A percentile compares a stretch with the other conserved stretches of the same genome.
Evolutionary conservation across 2,797 vertebrate species (phyloP).

Genomic region (Antennarius maculatus): DNA sequence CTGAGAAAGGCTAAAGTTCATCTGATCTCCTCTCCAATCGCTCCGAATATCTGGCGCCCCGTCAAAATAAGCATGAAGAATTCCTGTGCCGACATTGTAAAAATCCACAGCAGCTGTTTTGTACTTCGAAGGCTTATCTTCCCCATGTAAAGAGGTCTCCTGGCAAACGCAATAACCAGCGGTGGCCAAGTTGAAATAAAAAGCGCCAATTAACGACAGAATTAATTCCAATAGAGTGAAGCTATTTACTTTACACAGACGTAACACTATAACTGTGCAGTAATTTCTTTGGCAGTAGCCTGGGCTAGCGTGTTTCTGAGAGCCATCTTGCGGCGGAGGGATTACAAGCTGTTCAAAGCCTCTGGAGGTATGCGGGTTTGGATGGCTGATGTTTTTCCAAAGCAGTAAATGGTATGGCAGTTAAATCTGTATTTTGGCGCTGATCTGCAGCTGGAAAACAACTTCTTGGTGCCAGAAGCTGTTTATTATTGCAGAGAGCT

Average conservation of each 20-base stretch:
- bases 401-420: constrained; percentile 78
- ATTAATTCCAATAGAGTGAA: constrained; percentile 48
- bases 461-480: constrained; percentile 74
- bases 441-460: constrained; percentile 76
- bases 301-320: constrained; percentile 64
- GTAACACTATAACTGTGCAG: constrained; percentile 67
- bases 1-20: constrained; percentile 71
- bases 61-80: constrained; percentile 72
- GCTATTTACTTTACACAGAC: constrained; percentile 59
- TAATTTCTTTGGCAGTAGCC: constrained; percentile 69
- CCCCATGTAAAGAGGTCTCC: constrained; percentile 71
- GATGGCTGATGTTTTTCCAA: constrained; percentile 78
- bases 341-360: constrained; percentile 79
- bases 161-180: constrained; percentile 64
- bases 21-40: constrained; percentile 61
- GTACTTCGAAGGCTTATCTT: constrained; percentile 72
- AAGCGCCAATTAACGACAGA: constrained; percentile 46
- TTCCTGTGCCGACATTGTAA: constrained; percentile 56
- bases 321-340: constrained; percentile 69
- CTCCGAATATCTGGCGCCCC: constrained; percentile 71
- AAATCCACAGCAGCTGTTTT: constrained; percentile 76
- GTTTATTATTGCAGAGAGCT: constrained; percentile 76
- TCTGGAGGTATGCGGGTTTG: constrained; percentile 79
- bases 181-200: constrained; percentile 63
- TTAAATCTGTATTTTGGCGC: constrained; percentile 80